Evolutionary conservation across 2,888 invertebrate species (phyloP), one percentile per base, ranked within the genome.

Genomic region (Schrankia costaestrigalis): DNA sequence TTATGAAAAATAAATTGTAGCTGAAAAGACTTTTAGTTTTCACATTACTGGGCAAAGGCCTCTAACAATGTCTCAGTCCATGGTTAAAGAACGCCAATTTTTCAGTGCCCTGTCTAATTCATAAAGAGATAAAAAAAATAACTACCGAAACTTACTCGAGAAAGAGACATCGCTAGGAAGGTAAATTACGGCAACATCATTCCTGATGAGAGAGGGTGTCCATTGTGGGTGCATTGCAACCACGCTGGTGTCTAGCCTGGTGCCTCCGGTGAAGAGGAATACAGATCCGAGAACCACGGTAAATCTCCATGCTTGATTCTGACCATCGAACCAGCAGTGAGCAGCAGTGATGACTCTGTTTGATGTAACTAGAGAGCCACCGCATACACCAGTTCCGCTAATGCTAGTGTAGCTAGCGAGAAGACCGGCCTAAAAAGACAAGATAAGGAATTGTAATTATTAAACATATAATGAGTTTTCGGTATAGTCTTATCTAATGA

Each of bases 281-380:
- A 11, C 3, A 3, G 31, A 31, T 6, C 31, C 31, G 2, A 31
- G 25, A n/a, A 31, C 31, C 9, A 26, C 31, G 1, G 31, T 31
- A 9, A 31, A 10, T n/a, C n/a, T 4, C 13, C 18, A 26, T 2
- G 13, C 26, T 13, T 31, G 31, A 19, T 31, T 18, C 1, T 5
- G 2, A 0, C 31, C 31, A 9, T 31, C 31, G 10, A 25, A 19
- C 31, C 31, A 31, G 9, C 31, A 31, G 9, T 31, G 31, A 2
- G 31, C 31, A 1, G 31, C 31, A 3, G 31, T 26, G 8, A 26
- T 1, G 2, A 26, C 25, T 13, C 19, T 13, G 1, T 3, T 11
- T 18, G 9, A 3, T 2, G 13, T 10, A 3, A 31, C 3, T 10
- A 31, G 12, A 13, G 19, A 7, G 2, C 25, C 31, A 13, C 31